A percentile compares a stretch with the other conserved stretches of the same genome.
Conservation (phyloP, 2,113 vertebrate genomes). For the Tachuris rubrigastra region DNA sequence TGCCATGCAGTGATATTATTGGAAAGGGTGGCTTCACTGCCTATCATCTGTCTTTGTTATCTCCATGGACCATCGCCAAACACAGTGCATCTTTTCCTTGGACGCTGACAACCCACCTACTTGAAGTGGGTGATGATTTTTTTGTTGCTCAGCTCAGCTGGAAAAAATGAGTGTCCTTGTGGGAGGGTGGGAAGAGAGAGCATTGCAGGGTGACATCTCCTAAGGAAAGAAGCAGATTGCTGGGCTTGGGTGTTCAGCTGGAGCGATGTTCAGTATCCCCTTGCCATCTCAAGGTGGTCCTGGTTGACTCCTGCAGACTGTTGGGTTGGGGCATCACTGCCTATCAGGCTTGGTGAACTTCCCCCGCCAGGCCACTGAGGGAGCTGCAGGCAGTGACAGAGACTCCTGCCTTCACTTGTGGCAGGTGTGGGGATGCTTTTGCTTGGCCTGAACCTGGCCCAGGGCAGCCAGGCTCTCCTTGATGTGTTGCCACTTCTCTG, state of each 20-base stretch:
- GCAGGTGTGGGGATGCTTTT: background rate
- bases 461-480: background rate
- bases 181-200: slow-evolving; percentile 21
- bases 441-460: accelerated
- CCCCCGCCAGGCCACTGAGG: accelerated
- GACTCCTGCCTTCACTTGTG: background rate
- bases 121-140: slow-evolving; percentile 39
- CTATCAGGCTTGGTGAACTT: accelerated
- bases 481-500: background rate
- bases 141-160: slow-evolving; percentile 46
- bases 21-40: slow-evolving; percentile 24
- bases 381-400: background rate
- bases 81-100: background rate
- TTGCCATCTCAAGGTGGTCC: background rate
- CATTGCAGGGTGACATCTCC: background rate
- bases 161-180: slow-evolving; percentile 35
- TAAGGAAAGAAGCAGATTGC: accelerated
- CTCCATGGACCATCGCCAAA: background rate
- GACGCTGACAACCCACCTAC: background rate
- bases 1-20: background rate
- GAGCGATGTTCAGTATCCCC: background rate
- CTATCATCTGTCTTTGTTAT: slow-evolving; percentile 22
- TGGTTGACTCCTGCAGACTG: background rate
- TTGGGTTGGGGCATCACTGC: background rate
- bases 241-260: background rate